Percentiles rank a stretch among this genome's conserved stretches.
Evolutionary conservation across 92 coral and sea anemone species (phyloP).

Genomic region (Micromussa lordhowensis): DNA sequence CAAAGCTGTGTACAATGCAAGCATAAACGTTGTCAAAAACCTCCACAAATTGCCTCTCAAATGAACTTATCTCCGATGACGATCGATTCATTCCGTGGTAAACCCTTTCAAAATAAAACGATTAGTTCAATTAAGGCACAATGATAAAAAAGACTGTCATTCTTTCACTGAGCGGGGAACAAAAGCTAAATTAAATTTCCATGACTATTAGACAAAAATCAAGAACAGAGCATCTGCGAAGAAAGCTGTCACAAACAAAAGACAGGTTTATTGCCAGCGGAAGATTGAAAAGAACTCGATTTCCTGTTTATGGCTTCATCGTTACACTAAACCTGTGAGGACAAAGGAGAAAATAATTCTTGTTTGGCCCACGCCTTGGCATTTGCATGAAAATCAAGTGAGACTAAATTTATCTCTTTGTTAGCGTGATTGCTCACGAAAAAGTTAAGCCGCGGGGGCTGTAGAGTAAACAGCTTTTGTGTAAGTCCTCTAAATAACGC

Average conservation of each 20-base stretch:
- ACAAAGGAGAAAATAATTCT: slow-evolving; percentile 50
- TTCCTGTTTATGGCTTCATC: slow-evolving; percentile 73
- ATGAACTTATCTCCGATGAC: slow-evolving; percentile 20
- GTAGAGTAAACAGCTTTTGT: slow-evolving; percentile 65
- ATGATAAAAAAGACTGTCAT: slow-evolving; percentile 1
- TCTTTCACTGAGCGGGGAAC: not conserved
- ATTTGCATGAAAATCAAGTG: slow-evolving; percentile 76
- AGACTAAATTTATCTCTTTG: slow-evolving; percentile 23
- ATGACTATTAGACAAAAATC: slow-evolving; percentile 2
- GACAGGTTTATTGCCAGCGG: slow-evolving; percentile 48
- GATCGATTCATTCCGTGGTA: slow-evolving; percentile 7
- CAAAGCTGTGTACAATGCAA: not conserved
- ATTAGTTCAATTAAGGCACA: slow-evolving; percentile 46
- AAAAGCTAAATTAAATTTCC: slow-evolving; percentile 39
- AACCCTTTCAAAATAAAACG: slow-evolving; percentile 61
- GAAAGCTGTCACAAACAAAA: slow-evolving; percentile 35
- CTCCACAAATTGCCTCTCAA: not conserved
- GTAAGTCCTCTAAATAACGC: slow-evolving; percentile 50
- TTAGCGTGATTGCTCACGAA: slow-evolving; percentile 24
- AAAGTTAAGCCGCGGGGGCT: slow-evolving; percentile 37
- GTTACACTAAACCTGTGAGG: slow-evolving; percentile 47
- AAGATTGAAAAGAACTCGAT: slow-evolving; percentile 53
- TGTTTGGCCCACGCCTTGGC: slow-evolving; percentile 46
- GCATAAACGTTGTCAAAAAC: not conserved
- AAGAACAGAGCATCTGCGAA: slow-evolving; percentile 26